Percentiles rank a stretch among this genome's conserved stretches.
These are phyloP conservation scores for Eilema depressum DNA, from an alignment of 2,888 invertebrate species.

Conservation along the genomic window DNA sequence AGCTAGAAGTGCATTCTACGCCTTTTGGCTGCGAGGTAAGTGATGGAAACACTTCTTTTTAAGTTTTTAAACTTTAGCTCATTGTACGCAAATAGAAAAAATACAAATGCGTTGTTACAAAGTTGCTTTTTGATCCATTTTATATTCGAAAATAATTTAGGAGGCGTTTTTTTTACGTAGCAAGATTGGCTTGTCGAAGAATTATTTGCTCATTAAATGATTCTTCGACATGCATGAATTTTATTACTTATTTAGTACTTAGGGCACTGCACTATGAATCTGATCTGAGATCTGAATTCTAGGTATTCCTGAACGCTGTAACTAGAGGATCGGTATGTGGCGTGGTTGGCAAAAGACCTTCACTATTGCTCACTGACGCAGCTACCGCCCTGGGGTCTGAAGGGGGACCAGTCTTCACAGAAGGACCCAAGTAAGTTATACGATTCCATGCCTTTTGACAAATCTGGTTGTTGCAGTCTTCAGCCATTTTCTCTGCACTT, in stretches of 20 bases:
- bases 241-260: background rate
- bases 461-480: no score
- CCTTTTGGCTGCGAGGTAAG: slow-evolving; percentile 81
- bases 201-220: no score
- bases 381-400: slow-evolving; percentile 88
- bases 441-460: background rate
- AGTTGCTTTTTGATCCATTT: no score
- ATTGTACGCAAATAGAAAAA: no score
- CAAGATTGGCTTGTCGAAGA: background rate
- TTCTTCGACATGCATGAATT: no score
- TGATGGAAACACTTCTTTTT: no score
- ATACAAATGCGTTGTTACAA: no score
- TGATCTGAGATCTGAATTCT: slow-evolving; percentile 26
- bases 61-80: no score
- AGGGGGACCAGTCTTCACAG: slow-evolving; percentile 87
- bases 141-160: no score
- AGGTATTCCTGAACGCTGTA: slow-evolving; percentile 86
- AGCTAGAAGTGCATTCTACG: slow-evolving; percentile 77
- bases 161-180: no score
- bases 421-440: slow-evolving; percentile 70
- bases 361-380: slow-evolving; percentile 87
- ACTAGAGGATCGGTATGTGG: slow-evolving; percentile 87
- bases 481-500: no score
- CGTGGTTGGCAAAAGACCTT: slow-evolving; percentile 81
- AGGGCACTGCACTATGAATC: background rate